Evolutionary conservation across 2,113 vertebrate genomes (phyloP), one percentile per base, ranked within the genome.

Genomic region (Oncorhynchus nerka): DNA sequence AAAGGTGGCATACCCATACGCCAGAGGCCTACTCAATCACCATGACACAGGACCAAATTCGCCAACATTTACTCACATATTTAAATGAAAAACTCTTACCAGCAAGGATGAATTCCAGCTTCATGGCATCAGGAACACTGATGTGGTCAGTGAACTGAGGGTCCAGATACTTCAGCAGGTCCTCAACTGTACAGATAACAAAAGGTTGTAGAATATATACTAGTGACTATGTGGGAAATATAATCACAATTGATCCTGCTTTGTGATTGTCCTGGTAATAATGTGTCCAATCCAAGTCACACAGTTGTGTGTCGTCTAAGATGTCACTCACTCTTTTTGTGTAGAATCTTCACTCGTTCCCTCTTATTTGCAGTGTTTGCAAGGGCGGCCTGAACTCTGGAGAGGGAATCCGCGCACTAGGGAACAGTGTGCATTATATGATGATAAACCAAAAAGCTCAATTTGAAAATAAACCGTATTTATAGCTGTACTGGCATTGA

Each of bases 111-210:
- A 97, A 97, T 26, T 99, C 96, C 83, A 98, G 83, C 89, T 98
- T 99, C 91, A 97, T 94, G 8, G 95, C 87, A 0, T 99, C 96
- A 1, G 97, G 96, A 16, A 98, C 85, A 24, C 95, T 91, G 78
- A 99, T 95, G 72, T 96, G 94, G 45, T 98, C 97, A 0, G 97
- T 97, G 78, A 99, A 99, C 79, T 97, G 96, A 0, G 97, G 97
- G 85, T 99, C 97, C 19, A 99, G 90, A 80, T 97, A 99, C 83
- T 98, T 99, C 87, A 98, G 89, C 68, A 99, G 85, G 88, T 99
- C 97, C 91, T 99, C 97, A 90, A 97, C 97, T 99, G 83, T 19
- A 86, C 68, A 75, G 65, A 81, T 68, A 78, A 0, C 11, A 65
- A 12, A 12, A n/a, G 62, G 24, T 16, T 59, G 28, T 15, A 70